A percentile compares a stretch with the other conserved stretches of the same genome.
Conservation (phyloP, 2,797 vertebrate species). For the Esox masquinongy region DNA sequence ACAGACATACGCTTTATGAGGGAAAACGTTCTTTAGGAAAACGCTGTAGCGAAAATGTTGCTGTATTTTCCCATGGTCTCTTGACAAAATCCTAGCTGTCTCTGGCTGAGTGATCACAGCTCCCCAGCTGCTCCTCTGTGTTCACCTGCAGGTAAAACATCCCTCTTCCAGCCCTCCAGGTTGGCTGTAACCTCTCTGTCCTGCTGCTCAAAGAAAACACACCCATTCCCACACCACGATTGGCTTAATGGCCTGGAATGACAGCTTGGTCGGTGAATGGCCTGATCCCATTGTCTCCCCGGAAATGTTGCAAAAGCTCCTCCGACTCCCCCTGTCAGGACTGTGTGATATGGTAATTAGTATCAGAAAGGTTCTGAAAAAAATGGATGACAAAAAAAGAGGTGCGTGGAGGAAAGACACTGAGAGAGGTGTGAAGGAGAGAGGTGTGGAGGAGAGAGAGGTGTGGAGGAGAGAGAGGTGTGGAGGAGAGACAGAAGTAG, state of each 20-base stretch:
- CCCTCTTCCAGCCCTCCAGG: conserved; percentile 31
- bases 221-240: conserved; percentile 36
- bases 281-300: conserved; percentile 16
- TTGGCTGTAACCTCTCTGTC: conserved; percentile 35
- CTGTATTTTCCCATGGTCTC: neutral
- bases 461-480: conserved; percentile 3
- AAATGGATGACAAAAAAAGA: conserved; percentile 8
- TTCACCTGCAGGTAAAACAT: conserved; percentile 32
- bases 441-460: conserved; percentile 33
- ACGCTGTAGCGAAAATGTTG: conserved; percentile 24
- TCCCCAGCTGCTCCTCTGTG: conserved; percentile 37
- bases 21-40: neutral
- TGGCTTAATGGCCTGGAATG: conserved; percentile 37
- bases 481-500: conserved; percentile 33
- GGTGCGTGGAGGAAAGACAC: conserved; percentile 22
- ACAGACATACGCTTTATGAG: neutral
- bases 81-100: conserved; percentile 13
- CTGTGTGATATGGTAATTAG: conserved; percentile 57
- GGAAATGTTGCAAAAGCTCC: conserved; percentile 51
- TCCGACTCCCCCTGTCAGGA: conserved; percentile 52
- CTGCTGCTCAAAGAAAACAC: conserved; percentile 37
- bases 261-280: conserved; percentile 41
- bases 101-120: conserved; percentile 43
- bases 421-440: conserved; percentile 19
- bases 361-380: conserved; percentile 37